Evolutionary conservation across 2,797 vertebrate species (phyloP).

Genomic region (Mus minutoides): DNA sequence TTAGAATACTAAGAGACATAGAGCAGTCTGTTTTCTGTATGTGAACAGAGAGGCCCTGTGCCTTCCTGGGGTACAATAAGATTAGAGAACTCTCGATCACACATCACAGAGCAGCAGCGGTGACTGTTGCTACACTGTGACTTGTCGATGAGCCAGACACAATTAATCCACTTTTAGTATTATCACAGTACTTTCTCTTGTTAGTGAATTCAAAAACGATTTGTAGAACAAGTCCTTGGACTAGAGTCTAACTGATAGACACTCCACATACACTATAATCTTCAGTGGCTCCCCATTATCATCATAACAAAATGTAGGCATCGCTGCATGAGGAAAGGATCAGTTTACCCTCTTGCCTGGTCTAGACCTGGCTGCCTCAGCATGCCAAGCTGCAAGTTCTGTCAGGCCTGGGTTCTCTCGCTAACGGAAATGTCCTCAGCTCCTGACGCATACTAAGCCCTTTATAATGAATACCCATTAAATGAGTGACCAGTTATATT

Average conservation of each 20-base stretch:
- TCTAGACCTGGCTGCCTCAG: background rate
- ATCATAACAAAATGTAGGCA: background rate
- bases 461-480: background rate
- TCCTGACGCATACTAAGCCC: background rate
- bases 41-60: background rate
- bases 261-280: background rate
- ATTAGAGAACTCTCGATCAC: background rate
- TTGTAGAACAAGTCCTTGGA: background rate
- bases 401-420: background rate
- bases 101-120: background rate
- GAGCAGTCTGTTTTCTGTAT: background rate
- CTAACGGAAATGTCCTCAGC: background rate
- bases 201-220: background rate
- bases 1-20: background rate
- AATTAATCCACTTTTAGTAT: background rate
- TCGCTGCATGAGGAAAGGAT: background rate
- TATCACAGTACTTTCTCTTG: background rate
- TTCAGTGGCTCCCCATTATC: background rate
- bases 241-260: background rate
- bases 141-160: background rate
- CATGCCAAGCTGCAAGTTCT: background rate
- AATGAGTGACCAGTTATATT: background rate
- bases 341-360: background rate
- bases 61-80: background rate
- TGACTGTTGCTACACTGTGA: background rate